Evolutionary conservation across 2,113 vertebrate species (phyloP).

Genomic region (Alectura lathami): DNA sequence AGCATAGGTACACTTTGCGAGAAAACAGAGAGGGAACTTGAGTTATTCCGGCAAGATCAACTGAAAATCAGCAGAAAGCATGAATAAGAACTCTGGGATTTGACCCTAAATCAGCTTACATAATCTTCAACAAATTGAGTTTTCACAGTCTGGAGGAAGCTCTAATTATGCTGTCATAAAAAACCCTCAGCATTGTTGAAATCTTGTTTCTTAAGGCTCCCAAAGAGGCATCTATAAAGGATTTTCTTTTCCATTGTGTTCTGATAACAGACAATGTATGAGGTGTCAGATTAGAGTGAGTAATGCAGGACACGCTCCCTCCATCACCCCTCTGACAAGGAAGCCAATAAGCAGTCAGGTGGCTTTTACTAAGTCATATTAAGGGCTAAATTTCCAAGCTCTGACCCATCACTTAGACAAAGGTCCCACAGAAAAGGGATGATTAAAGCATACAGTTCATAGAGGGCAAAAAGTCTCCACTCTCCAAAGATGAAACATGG

Average conservation of each 20-base stretch:
- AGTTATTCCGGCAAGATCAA: neutral
- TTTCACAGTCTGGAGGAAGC: constrained; percentile 10
- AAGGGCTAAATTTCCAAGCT: neutral
- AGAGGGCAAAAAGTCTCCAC: neutral
- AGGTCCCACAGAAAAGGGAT: neutral
- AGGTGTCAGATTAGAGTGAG: neutral
- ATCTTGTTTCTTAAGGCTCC: constrained; percentile 27
- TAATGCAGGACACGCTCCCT: neutral
- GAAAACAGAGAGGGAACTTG: neutral
- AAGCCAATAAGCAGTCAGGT: neutral
- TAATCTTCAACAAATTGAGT: constrained; percentile 26
- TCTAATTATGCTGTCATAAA: constrained; percentile 55
- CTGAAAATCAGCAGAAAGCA: constrained; percentile 5
- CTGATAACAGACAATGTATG: neutral
- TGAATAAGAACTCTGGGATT: constrained; percentile 10
- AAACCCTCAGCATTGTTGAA: constrained; percentile 7
- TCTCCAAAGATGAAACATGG: neutral
- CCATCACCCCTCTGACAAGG: neutral
- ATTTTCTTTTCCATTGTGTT: constrained; percentile 16
- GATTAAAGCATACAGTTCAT: neutral
- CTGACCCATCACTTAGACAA: neutral
- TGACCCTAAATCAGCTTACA: constrained; percentile 35
- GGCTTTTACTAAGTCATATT: neutral
- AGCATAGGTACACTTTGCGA: neutral
- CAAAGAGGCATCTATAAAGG: neutral